Conservation (phyloP, 1,140 invertebrate species). For the Steinernema khuongi region DNA sequence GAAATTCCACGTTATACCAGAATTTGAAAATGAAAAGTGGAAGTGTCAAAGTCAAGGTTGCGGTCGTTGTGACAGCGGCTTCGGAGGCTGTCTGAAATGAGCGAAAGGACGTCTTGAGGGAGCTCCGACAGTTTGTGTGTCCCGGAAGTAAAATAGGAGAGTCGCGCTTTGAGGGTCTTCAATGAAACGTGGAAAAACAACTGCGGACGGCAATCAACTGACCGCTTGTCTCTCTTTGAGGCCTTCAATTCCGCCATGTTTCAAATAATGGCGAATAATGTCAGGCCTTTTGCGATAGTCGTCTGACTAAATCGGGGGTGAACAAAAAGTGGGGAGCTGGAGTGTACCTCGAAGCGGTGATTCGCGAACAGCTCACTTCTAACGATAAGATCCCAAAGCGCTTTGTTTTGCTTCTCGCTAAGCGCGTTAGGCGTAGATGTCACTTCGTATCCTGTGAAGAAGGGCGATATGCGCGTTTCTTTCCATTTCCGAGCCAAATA, state of each 20-base stretch:
- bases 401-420: not conserved
- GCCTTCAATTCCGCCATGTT: not conserved
- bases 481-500: not conserved
- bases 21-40: not conserved
- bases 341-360: not conserved
- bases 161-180: not conserved
- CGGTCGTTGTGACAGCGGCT: not conserved
- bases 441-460: not conserved
- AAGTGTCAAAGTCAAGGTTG: not conserved
- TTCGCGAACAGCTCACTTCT: not conserved
- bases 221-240: not conserved
- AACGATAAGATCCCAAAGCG: not conserved
- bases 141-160: not conserved
- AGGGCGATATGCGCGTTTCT: not conserved
- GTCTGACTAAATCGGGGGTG: not conserved
- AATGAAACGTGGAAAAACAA: not conserved
- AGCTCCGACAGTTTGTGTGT: not conserved
- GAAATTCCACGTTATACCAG: conserved; percentile 2
- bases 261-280: not conserved
- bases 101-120: not conserved
- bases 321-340: not conserved
- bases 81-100: not conserved
- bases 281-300: not conserved
- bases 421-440: not conserved
- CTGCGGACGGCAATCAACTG: not conserved